phyloP scores from a whole-genome alignment of 2,888 invertebrate species.

The Drosophila koepferae region DNA sequence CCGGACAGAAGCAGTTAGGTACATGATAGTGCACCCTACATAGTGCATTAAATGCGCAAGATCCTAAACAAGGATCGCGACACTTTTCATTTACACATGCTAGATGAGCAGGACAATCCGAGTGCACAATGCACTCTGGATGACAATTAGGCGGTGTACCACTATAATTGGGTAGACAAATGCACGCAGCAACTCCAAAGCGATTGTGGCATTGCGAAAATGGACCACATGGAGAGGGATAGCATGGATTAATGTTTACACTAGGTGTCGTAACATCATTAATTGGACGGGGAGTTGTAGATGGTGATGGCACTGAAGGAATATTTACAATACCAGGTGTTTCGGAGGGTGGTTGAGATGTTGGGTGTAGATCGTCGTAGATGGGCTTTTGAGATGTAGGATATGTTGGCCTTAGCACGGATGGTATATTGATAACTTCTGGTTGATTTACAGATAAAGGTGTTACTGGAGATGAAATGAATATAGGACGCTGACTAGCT shows the following conservation, averaged over 20 bases:
- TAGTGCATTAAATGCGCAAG: constrained; percentile 89
- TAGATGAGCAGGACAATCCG: constrained; percentile 86
- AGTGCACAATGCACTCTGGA: constrained; percentile 87
- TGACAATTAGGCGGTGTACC: constrained; percentile 88
- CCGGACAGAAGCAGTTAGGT: constrained; percentile 91
- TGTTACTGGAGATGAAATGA: constrained; percentile 11
- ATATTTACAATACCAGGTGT: constrained; percentile 51
- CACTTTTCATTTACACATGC: constrained; percentile 90
- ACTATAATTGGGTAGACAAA: constrained; percentile 87
- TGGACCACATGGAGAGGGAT: constrained; percentile 89
- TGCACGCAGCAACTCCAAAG: constrained; percentile 87
- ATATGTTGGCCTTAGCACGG: constrained; percentile 33
- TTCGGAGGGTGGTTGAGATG: constrained; percentile 4
- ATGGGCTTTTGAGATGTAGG: constrained; percentile 31
- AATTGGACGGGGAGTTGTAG: constrained; percentile 27
- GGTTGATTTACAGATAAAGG: constrained; percentile 22
- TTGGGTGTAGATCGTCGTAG: constrained; percentile 32
- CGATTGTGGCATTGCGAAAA: constrained; percentile 89
- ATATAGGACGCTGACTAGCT: constrained; percentile 23
- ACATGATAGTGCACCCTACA: constrained; percentile 90
- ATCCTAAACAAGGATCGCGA: constrained; percentile 89
- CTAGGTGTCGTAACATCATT: constrained; percentile 47
- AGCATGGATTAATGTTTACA: constrained; percentile 85
- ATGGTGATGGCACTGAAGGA: constrained; percentile 37
- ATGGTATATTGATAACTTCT: constrained; percentile 41